phyloP scores from a whole-genome alignment of 1,140 invertebrate species.

The Myzus persicae region DNA sequence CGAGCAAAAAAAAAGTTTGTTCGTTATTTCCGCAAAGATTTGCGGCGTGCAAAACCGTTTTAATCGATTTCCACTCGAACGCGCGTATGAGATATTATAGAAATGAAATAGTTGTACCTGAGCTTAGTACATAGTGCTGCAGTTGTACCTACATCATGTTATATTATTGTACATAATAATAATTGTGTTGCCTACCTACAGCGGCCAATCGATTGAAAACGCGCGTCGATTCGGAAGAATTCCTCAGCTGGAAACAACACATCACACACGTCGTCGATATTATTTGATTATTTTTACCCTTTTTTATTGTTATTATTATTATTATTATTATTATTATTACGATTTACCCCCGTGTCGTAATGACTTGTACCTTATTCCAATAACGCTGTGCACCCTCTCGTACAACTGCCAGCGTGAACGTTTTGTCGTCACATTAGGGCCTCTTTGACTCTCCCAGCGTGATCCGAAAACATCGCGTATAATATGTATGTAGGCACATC shows the following conservation, averaged over 20 bases:
- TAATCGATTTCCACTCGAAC: neutral
- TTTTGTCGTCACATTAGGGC: slow-evolving; percentile 28
- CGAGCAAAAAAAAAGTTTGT: neutral
- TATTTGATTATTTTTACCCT: slow-evolving; percentile 53
- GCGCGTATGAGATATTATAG: neutral
- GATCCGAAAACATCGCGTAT: neutral
- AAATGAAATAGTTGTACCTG: neutral
- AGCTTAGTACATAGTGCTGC: no score
- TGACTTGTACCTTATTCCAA: slow-evolving; percentile 31
- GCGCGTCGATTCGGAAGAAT: slow-evolving; percentile 50
- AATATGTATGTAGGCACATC: neutral
- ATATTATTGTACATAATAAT: neutral
- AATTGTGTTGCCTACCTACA: neutral
- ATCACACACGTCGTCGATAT: slow-evolving; percentile 20
- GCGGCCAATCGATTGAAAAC: slow-evolving; percentile 24
- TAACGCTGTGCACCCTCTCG: neutral
- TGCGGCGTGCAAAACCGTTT: neutral
- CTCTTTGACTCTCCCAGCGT: slow-evolving; percentile 31
- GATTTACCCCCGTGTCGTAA: slow-evolving; percentile 44
- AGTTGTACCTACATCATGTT: neutral
- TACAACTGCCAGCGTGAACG: slow-evolving; percentile 19
- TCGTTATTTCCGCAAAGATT: neutral
- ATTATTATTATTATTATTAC: slow-evolving; percentile 46
- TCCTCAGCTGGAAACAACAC: slow-evolving; percentile 42
- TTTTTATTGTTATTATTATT: slow-evolving; percentile 33